Evolutionary conservation across 1,140 invertebrate species (phyloP), one percentile per base, ranked within the genome.

Genomic region (Diploscapter pachys): DNA sequence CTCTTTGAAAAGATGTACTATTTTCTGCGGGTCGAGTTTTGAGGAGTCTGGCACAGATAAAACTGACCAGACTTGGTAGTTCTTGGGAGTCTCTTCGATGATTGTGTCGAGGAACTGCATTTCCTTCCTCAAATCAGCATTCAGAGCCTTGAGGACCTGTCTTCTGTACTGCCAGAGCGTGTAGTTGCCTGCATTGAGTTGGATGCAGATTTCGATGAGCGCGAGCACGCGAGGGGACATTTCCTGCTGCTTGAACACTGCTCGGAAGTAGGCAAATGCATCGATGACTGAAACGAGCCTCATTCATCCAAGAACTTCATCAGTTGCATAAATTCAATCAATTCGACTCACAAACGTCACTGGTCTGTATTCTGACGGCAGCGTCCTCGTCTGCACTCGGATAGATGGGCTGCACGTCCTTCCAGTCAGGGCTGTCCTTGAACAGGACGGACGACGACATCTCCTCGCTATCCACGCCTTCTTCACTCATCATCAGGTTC

Each of bases 101-200:
- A 96, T 90, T 71, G 90, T 87, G 73, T 91, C 89, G 11, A 93
- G 90, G 88, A 93, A 98, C 63, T 90, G 88, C 65, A 99, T 87
- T 88, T 99, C 97, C 67, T 91, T 88, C 71, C 88, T 86, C 3
- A 98, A 87, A 87, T 98, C 90, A 81, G 90, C 90, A 2, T 91
- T 90, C 54, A 99, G 86, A 54, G 90, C 90, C 85, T 92, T 91
- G 49, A 89, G 92, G 64, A 97, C 89, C 78, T 94, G 91, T 83
- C 96, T 89, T 81, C 96, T 91, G 87, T 86, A 91, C 88, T 88
- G 85, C 96, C 96, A 99, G 3, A 97, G 95, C 4, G 96, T 96
- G 83, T 99, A 99, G 88, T 99, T 99, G 2, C 96, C 95, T 50
- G 96, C 90, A 89, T 99, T 99, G n/a, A 97, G 88, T 75, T 90